Conservation (phyloP, 92 coral and sea anemone genomes). For the Ricordea florida region DNA sequence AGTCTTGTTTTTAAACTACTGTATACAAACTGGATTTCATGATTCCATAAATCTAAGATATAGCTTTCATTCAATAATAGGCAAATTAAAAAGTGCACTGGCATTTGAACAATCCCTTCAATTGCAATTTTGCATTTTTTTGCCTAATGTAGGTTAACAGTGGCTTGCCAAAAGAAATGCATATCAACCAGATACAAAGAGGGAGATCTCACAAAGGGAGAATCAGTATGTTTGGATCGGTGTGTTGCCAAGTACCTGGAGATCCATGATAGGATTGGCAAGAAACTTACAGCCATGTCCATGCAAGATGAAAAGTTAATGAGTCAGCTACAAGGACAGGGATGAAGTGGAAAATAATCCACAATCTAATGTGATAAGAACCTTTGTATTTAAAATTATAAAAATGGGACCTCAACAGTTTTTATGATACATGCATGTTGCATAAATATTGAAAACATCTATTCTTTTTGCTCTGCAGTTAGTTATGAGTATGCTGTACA, state of each 20-base stretch:
- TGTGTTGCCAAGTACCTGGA: conserved; percentile 99
- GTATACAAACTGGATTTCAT: no score
- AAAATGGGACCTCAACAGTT: no score
- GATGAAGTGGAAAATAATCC: conserved; percentile 29
- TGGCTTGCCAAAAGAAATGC: conserved; percentile 98
- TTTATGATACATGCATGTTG: no score
- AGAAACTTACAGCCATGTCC: conserved; percentile 94
- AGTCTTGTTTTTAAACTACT: no score
- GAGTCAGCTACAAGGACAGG: conserved; percentile 95
- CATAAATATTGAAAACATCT: no score
- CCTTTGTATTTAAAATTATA: no score
- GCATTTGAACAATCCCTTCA: no score
- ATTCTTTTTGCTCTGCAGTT: no score
- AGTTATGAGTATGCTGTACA: no score
- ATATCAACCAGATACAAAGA: conserved; percentile 97
- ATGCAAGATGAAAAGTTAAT: conserved; percentile 98
- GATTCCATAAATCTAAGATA: no score
- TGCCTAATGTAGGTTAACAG: conserved; percentile 91
- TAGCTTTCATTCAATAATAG: no score
- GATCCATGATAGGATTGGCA: conserved; percentile 96
- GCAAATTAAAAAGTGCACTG: no score
- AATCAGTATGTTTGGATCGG: conserved; percentile 96
- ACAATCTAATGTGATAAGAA: background rate
- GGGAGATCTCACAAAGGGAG: conserved; percentile 97
- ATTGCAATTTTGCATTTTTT: background rate